A percentile compares a stretch with the other conserved stretches of the same genome.
Evolutionary conservation across 2,888 invertebrate genomes (phyloP).

Genomic region (Hedya salicella): DNA sequence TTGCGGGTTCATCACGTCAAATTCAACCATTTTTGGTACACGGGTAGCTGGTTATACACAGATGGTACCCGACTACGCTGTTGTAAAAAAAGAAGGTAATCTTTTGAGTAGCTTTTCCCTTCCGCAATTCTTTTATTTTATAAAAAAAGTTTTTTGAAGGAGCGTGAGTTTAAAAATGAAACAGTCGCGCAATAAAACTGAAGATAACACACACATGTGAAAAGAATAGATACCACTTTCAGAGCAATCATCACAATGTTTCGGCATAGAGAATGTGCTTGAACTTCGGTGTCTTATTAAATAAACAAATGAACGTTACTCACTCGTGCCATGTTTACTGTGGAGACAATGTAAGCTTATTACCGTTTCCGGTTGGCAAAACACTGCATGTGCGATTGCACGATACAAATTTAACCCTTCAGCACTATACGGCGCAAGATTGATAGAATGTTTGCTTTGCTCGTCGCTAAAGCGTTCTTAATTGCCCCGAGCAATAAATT

Average conservation of each 20-base stretch:
- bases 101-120: no score
- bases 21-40: no score
- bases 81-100: no score
- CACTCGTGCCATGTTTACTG: slow-evolving; percentile 19
- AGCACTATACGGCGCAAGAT: slow-evolving; percentile 41
- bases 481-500: slow-evolving; percentile 45
- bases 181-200: no score
- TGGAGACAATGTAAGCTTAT: slow-evolving; percentile 40
- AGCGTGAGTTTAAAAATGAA: no score
- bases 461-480: slow-evolving; percentile 45
- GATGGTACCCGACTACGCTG: no score
- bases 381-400: slow-evolving; percentile 34
- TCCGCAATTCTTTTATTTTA: no score
- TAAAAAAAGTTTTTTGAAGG: no score
- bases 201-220: no score
- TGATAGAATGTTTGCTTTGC: slow-evolving; percentile 45
- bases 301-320: slow-evolving; percentile 16
- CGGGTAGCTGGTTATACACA: no score
- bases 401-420: slow-evolving; percentile 41
- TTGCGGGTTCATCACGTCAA: no score
- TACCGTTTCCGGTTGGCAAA: slow-evolving; percentile 32
- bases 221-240: no score
- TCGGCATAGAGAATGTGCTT: background rate
- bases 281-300: slow-evolving; percentile 16
- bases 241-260: slow-evolving; percentile 29